Evolutionary conservation across 1,140 invertebrate species (phyloP).

Genomic region (Conus ventricosus): DNA sequence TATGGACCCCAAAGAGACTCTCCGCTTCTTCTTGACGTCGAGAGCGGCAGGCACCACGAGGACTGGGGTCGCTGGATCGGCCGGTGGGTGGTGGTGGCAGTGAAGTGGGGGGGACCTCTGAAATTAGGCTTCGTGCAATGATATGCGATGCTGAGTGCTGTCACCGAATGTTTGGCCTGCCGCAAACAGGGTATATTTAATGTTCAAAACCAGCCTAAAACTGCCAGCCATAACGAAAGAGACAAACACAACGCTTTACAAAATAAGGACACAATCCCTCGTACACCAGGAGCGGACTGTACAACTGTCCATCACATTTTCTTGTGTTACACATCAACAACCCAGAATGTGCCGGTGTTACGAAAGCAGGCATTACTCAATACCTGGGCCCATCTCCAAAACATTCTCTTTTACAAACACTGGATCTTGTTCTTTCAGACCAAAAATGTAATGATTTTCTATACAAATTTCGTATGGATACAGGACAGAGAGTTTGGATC

Average conservation of each 20-base stretch:
- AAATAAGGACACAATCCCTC: too few species aligned
- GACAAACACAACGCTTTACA: not conserved
- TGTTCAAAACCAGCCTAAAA: not conserved
- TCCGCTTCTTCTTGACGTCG: not conserved
- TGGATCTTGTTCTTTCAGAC: too few species aligned
- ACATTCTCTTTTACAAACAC: too few species aligned
- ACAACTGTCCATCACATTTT: too few species aligned
- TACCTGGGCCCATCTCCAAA: too few species aligned
- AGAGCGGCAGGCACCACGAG: not conserved
- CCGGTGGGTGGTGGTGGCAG: not conserved
- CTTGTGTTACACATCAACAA: too few species aligned
- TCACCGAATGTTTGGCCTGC: constrained; percentile 68
- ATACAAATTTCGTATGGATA: too few species aligned
- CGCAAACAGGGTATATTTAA: constrained; percentile 30
- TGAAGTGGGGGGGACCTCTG: not conserved
- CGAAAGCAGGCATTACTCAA: too few species aligned
- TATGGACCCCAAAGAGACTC: not conserved
- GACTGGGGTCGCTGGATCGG: not conserved
- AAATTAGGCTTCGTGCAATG: constrained; percentile 42
- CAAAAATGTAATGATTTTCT: too few species aligned
- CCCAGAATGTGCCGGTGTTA: too few species aligned
- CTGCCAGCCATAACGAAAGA: not conserved
- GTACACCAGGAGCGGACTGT: too few species aligned
- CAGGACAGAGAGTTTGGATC: too few species aligned
- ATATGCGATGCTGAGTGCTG: constrained; percentile 59